Percentiles rank a stretch among this genome's conserved stretches.
These are phyloP conservation scores for Lepilemur ruficaudatus DNA, from an alignment of 2,797 vertebrate species.

Conservation along the genomic window DNA sequence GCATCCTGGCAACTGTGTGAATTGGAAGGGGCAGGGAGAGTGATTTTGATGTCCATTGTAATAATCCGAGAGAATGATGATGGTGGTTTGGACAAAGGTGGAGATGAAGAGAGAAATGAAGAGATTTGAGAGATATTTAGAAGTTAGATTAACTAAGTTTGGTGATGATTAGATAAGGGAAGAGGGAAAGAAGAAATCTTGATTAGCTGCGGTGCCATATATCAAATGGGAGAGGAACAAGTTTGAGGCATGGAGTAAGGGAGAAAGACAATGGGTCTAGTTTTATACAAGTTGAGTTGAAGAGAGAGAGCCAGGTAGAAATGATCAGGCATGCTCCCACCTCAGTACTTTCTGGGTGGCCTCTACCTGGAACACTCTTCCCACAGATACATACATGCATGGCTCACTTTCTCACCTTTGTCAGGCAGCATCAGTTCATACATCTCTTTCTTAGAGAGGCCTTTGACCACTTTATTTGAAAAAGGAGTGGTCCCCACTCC, in stretches of 20 bases:
- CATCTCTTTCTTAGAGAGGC: not conserved
- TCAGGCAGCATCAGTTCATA: not conserved
- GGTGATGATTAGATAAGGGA: not conserved
- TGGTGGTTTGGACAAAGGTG: not conserved
- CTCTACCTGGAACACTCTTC: not conserved
- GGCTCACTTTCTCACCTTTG: not conserved
- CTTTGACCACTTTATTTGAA: not conserved
- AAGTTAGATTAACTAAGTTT: not conserved
- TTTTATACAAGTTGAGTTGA: not conserved
- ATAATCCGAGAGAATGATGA: not conserved
- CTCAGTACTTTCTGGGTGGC: not conserved
- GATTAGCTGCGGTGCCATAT: not conserved
- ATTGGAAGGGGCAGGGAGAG: not conserved
- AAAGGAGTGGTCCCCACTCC: not conserved
- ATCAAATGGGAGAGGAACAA: not conserved
- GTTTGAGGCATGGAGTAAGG: not conserved
- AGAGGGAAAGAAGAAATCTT: not conserved
- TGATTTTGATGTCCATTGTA: not conserved
- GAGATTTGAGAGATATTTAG: not conserved
- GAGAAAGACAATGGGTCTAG: not conserved
- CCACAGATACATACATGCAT: not conserved
- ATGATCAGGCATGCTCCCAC: not conserved
- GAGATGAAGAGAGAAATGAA: not conserved
- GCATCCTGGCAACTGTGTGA: not conserved
- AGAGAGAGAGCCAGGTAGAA: not conserved